Base-by-base conservation (phyloP, 64 coral and sea anemone genomes). In the Pocillopora damicornis region DNA sequence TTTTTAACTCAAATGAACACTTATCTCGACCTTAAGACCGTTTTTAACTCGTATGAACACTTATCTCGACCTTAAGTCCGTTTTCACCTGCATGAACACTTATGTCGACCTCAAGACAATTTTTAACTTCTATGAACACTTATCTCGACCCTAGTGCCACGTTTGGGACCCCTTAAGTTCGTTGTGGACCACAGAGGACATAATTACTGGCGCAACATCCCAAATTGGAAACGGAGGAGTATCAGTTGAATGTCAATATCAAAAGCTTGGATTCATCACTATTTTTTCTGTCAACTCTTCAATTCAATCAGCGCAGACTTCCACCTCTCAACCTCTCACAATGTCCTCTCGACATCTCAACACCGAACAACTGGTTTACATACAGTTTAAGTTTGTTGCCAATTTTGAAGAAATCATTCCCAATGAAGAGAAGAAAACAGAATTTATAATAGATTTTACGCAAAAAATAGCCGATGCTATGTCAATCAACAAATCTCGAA, bases 161-260 rank as follows among this genome's bases (percentile, higher is more conserved):
- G 20, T 62, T 5, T 95, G 93, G 93, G 89, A 95, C 74, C 65
- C 45, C 14, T 60, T 13, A 3, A 34, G 74, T 7, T 71, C 58
- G 11, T 84, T 89, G 0, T 95, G 93, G 93, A 91, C 83, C 30
- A 74, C 71, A 13, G 82, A 87, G 68, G 89, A 63, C n/a, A 75
- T 88, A 8, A 74, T 78, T 2, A 95, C 93, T 5, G 78, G 37
- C 20, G 14, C 63, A 5, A 58, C 63, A 2, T 14, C 60, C 9
- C 25, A 51, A 30, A 88, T n/a, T 65, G 63, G 30, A 38, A 59
- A 78, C 23, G 89, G 80, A 26, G 85, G 73, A 61, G 51, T 60
- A 7, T 66, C 37, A 16, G 62, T 95, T 11, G 77, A 35, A 45
- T 95, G 93, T 60, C 63, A 25, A 5, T 83, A 61, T 67, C 26